Evolutionary conservation across 2,888 invertebrate genomes (phyloP).

Genomic region (Alsophila aescularia): DNA sequence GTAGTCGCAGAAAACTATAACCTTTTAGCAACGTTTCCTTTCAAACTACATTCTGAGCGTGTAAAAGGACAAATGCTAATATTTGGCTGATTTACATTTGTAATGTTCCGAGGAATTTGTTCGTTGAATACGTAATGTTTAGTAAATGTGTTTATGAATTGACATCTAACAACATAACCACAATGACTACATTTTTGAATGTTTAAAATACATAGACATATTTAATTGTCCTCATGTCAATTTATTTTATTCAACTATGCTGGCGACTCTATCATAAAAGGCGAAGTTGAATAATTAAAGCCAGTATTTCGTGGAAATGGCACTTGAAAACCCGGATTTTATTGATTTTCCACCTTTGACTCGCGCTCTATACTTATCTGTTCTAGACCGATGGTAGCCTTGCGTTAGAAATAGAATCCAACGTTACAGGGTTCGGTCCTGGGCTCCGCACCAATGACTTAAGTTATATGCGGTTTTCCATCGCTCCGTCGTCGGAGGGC

Average conservation of each 20-base stretch:
- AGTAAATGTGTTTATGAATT: not conserved
- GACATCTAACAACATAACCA: not conserved
- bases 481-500: too few species aligned
- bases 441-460: too few species aligned
- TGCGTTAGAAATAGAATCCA: too few species aligned
- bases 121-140: constrained; percentile 3
- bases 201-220: too few species aligned
- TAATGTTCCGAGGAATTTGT: constrained; percentile 2
- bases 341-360: constrained; percentile 21
- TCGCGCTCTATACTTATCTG: too few species aligned
- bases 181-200: too few species aligned
- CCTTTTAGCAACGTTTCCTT: constrained; percentile 31
- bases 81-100: constrained; percentile 10
- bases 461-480: too few species aligned
- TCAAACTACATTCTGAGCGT: constrained; percentile 34
- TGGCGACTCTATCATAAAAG: not conserved
- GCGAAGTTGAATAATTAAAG: constrained; percentile 8
- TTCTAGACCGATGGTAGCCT: too few species aligned
- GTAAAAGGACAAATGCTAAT: constrained; percentile 37
- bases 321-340: constrained; percentile 23
- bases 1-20: constrained; percentile 47
- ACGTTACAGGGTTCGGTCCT: too few species aligned
- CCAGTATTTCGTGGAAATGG: constrained; percentile 4
- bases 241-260: too few species aligned
- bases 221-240: too few species aligned